These are phyloP conservation scores for Acrocephalus scirpaceus DNA, from an alignment of 2,797 vertebrate genomes.

Conservation along the genomic window DNA sequence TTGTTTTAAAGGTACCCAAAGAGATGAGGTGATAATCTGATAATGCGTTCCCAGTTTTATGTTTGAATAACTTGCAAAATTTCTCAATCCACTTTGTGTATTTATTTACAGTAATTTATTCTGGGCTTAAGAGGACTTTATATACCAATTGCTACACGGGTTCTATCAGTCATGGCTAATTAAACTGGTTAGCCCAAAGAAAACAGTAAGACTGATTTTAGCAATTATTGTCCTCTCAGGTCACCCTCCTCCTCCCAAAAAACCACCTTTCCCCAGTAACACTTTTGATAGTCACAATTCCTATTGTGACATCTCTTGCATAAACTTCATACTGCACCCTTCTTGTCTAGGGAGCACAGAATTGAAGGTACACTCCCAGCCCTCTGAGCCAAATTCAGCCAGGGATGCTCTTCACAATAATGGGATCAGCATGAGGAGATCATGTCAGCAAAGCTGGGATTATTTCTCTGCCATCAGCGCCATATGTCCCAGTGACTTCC, in stretches of 20 bases:
- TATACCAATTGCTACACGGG: rapidly evolving
- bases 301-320: not conserved
- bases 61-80: not conserved
- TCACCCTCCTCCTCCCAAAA: not conserved
- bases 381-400: not conserved
- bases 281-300: not conserved
- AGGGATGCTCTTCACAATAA: not conserved
- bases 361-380: not conserved
- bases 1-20: not conserved
- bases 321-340: not conserved
- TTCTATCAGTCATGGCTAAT: not conserved
- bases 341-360: not conserved
- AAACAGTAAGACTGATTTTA: not conserved
- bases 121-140: not conserved
- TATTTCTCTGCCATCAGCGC: not conserved
- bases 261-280: not conserved
- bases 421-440: not conserved
- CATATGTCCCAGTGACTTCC: not conserved
- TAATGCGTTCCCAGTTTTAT: not conserved
- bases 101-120: not conserved
- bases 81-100: not conserved
- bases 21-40: not conserved
- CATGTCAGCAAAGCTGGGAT: not conserved
- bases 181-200: not conserved
- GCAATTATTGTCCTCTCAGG: not conserved